Evolutionary conservation across 1,140 invertebrate species (phyloP).

Genomic region (Panagrolaimus sp.): DNA sequence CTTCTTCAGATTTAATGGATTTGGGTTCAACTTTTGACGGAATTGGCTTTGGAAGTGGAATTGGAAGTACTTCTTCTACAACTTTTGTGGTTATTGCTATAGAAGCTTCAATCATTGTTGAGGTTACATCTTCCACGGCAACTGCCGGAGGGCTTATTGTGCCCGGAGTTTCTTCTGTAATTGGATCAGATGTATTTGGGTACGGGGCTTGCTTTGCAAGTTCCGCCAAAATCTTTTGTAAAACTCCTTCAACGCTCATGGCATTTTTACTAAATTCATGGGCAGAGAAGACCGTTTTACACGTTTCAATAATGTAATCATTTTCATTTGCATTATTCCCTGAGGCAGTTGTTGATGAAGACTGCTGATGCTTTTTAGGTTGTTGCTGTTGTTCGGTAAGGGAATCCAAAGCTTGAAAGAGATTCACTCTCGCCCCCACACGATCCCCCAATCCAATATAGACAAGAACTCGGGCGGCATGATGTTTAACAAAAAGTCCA

Average conservation of each 20-base stretch:
- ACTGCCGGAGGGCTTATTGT: constrained; percentile 39
- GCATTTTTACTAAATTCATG: constrained; percentile 50
- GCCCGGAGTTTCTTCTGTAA: constrained; percentile 50
- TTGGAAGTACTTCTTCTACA: no score
- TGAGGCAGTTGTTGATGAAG: not conserved
- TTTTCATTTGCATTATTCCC: constrained; percentile 42
- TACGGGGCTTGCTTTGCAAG: constrained; percentile 35
- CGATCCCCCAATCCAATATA: constrained; percentile 65
- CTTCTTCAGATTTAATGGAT: not conserved
- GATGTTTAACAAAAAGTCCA: constrained; percentile 70
- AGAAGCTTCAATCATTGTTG: no score
- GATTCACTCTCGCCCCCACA: constrained; percentile 64
- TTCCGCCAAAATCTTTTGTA: constrained; percentile 53
- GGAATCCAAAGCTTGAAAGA: constrained; percentile 62
- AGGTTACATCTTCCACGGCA: no score
- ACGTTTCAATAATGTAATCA: constrained; percentile 57
- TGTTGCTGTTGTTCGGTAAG: not conserved
- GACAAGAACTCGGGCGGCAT: constrained; percentile 69
- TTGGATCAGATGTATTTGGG: constrained; percentile 35
- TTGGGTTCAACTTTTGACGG: not conserved
- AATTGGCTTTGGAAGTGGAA: not conserved
- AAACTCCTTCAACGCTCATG: constrained; percentile 56
- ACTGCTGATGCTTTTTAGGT: not conserved
- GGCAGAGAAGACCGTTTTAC: constrained; percentile 41
- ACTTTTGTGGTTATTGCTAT: no score